A percentile compares a stretch with the other conserved stretches of the same genome.
Evolutionary conservation across 1,140 invertebrate species (phyloP).

Genomic region (Drosophila sulfurigaster): DNA sequence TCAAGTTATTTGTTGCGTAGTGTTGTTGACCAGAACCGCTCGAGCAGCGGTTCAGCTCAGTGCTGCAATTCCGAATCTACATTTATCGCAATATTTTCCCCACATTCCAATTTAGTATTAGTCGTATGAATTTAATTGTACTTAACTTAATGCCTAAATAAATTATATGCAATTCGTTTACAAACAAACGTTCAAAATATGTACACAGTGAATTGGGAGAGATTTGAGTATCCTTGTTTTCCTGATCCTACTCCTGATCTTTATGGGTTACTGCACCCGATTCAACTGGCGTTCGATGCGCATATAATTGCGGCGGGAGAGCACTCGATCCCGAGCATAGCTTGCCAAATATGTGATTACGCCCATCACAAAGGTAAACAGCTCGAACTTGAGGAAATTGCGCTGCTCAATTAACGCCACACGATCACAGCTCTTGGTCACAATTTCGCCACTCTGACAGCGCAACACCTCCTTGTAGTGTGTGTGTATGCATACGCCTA

Average conservation of each 20-base stretch:
- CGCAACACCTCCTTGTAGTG: constrained; percentile 90
- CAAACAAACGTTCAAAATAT: constrained; percentile 51
- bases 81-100: constrained; percentile 64
- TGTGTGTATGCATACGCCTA: constrained; percentile 89
- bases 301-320: constrained; percentile 85
- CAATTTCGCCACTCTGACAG: constrained; percentile 89
- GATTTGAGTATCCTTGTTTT: constrained; percentile 63
- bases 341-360: constrained; percentile 85
- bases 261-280: constrained; percentile 74
- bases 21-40: constrained; percentile 58
- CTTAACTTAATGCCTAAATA: constrained; percentile 64
- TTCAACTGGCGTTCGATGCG: constrained; percentile 86
- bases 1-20: constrained; percentile 59
- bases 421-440: constrained; percentile 89
- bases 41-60: constrained; percentile 12
- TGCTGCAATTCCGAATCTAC: constrained; percentile 49
- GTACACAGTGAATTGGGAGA: constrained; percentile 42
- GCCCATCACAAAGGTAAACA: constrained; percentile 89
- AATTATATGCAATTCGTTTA: constrained; percentile 69
- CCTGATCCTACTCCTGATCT: background rate
- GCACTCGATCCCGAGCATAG: constrained; percentile 71
- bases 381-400: constrained; percentile 94
- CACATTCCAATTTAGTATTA: constrained; percentile 53
- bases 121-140: constrained; percentile 69
- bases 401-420: constrained; percentile 90